Evolutionary conservation across 2,797 vertebrate genomes (phyloP).

Genomic region (Knipowitschia caucasica): DNA sequence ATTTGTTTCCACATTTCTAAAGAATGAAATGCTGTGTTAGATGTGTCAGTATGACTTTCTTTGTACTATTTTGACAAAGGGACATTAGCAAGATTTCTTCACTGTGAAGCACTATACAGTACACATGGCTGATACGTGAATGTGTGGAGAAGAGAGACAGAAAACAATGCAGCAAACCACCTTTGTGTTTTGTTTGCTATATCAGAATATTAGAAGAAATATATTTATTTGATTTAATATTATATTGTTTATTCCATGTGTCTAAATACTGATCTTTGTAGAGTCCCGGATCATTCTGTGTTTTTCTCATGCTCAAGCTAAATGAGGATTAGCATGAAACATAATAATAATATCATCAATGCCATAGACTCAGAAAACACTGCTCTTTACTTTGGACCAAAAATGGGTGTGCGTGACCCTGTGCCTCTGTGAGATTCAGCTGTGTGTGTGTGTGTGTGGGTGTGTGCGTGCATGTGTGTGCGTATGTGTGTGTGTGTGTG

Average conservation of each 20-base stretch:
- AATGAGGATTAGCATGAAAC: constrained; percentile 58
- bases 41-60: constrained; percentile 36
- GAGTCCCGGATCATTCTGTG: constrained; percentile 20
- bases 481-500: constrained; percentile 18
- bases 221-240: constrained; percentile 57
- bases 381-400: constrained; percentile 61
- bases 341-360: constrained; percentile 37
- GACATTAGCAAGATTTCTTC: constrained; percentile 43
- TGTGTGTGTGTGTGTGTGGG: constrained; percentile 14
- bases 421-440: constrained; percentile 7
- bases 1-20: constrained; percentile 47
- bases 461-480: no score
- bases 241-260: constrained; percentile 21
- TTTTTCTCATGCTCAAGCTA: constrained; percentile 53
- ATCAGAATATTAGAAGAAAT: constrained; percentile 51
- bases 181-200: constrained; percentile 49
- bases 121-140: constrained; percentile 10
- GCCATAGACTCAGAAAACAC: constrained; percentile 37
- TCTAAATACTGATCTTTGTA: constrained; percentile 24
- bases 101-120: constrained; percentile 59
- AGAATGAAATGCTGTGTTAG: constrained; percentile 36
- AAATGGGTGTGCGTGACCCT: constrained; percentile 23
- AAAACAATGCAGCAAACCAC: constrained; percentile 20
- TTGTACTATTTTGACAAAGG: constrained; percentile 27
- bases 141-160: constrained; percentile 29